Base-by-base conservation (phyloP, 2,113 vertebrate species). In the Sus scrofa region DNA sequence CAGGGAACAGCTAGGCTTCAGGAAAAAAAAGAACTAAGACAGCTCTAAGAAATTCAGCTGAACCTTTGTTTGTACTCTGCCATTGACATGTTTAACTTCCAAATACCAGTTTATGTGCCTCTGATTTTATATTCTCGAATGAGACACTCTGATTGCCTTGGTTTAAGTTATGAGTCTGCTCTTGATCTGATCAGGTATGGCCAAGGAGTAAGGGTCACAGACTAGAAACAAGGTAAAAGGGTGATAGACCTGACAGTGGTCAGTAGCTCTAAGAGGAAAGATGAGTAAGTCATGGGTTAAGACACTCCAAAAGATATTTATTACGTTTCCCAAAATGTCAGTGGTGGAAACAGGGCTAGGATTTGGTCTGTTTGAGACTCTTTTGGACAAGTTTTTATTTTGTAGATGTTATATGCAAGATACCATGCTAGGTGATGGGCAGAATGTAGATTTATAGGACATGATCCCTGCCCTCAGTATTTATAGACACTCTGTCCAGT, bases 51-150 rank as follows among this genome's bases (percentile, higher is more conserved):
- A 84, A 77, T 60, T 96, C 54, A 65, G 26, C 65, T 39, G 39
- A 68, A 62, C n/a, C 82, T 79, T 65, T 85, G 37, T 52, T 89
- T 92, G 34, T 81, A 27, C 30, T 81, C 52, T 88, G 39, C 12
- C 77, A 70, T 26, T 63, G 58, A 93, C 32, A 22, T 63, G 16
- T 56, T 96, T 75, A 78, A 27, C 58, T 95, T 94, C 24, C 50
- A 78, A 6, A 52, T 73, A 22, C 14, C 18, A 90, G 52, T 82
- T 63, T 86, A 7, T 77, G 54, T 68, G 20, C 54, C 18, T 83
- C 32, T 90, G 24, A 84, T 56, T 74, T 73, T 27, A 63, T 7
- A 74, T 81, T 93, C 58, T 96, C 73, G 52, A 39, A 50, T 74
- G 50, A 54, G 30, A 52, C 4, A 7, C 19, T 83, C 30, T 68